Percentiles rank a stretch among this genome's conserved stretches.
Evolutionary conservation across 2,113 vertebrate genomes (phyloP).

Genomic region (Pluvianellus socialis): DNA sequence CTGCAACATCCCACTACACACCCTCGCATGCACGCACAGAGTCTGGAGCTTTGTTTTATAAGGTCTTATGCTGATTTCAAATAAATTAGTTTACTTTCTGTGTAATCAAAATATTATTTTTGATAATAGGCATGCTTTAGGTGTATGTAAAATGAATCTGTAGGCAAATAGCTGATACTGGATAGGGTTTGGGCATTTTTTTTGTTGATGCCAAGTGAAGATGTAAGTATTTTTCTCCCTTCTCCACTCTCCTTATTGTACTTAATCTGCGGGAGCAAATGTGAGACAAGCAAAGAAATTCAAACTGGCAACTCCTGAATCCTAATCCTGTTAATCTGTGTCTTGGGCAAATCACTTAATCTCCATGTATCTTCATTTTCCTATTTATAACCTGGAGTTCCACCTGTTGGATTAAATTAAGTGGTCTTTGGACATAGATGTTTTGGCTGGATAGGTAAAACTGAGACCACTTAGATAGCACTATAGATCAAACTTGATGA

Average conservation of each 20-base stretch:
- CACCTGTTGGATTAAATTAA: conserved; percentile 1
- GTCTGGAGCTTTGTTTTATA: neutral
- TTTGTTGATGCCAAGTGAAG: neutral
- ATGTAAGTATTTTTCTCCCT: neutral
- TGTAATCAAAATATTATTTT: neutral
- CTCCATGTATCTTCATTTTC: conserved; percentile 3
- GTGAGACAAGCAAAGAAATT: neutral
- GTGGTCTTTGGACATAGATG: neutral
- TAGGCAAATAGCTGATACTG: neutral
- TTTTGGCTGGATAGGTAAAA: neutral
- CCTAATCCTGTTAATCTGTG: neutral
- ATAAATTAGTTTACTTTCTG: neutral
- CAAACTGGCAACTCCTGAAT: neutral
- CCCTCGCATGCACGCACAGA: neutral
- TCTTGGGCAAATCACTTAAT: conserved; percentile 36
- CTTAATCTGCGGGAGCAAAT: neutral
- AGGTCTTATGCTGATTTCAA: neutral
- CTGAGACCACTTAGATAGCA: neutral
- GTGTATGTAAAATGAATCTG: neutral
- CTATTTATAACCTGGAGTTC: conserved; percentile 42
- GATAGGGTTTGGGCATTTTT: neutral
- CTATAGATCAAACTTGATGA: neutral
- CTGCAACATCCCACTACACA: neutral
- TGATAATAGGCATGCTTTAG: neutral
- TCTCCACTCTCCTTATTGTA: neutral